Conservation (phyloP, 2,113 vertebrate genomes). For the Plecotus auritus region DNA sequence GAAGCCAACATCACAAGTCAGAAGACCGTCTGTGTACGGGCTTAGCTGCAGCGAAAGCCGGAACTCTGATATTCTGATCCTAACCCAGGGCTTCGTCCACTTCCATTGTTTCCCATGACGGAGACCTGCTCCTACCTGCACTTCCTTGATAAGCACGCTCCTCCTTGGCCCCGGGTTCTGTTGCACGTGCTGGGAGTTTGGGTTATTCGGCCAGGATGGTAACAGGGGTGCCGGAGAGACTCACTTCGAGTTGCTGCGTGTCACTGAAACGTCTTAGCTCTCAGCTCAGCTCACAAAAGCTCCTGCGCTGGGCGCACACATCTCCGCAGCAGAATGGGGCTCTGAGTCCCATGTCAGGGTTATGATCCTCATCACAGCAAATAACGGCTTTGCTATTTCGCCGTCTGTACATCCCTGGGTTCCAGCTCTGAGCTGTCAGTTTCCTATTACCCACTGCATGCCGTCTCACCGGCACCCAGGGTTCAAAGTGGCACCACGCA, state of each 20-base stretch:
- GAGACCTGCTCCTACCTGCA: background rate
- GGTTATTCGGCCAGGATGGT: background rate
- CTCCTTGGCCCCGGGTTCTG: background rate
- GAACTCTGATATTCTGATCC: background rate
- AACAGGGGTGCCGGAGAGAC: background rate
- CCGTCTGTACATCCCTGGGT: conserved; percentile 77
- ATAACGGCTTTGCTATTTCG: conserved; percentile 80
- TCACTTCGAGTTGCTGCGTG: background rate
- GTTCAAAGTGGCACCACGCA: conserved; percentile 86
- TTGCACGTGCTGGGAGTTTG: rapidly evolving
- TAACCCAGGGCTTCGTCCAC: too few species aligned
- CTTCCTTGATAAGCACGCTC: background rate
- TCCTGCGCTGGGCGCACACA: background rate
- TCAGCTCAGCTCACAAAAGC: conserved; percentile 47
- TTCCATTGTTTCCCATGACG: background rate
- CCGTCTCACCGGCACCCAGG: conserved; percentile 83
- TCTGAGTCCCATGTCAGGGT: conserved; percentile 72
- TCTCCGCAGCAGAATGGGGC: conserved; percentile 50
- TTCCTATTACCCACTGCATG: conserved; percentile 82
- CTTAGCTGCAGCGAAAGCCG: background rate
- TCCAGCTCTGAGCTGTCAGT: conserved; percentile 85
- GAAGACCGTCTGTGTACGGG: background rate
- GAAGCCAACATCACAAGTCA: background rate
- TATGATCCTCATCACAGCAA: conserved; percentile 74
- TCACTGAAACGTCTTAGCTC: conserved; percentile 45